These are phyloP conservation scores for Eurytemora carolleeae DNA, from an alignment of 1,140 invertebrate genomes.

Conservation along the genomic window DNA sequence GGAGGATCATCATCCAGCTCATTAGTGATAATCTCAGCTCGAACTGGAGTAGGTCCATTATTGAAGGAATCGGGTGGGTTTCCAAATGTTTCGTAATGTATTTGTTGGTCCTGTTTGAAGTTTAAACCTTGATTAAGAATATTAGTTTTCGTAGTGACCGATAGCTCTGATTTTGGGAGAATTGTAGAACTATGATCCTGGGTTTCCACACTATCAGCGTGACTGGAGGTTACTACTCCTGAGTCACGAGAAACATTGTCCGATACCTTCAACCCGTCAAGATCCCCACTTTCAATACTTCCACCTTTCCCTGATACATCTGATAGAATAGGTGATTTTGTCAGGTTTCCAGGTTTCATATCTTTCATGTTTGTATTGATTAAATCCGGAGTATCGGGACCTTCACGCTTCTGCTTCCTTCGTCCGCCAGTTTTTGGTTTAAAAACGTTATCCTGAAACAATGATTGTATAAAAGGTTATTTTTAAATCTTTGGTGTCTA, in stretches of 20 bases:
- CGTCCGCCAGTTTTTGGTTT: no score
- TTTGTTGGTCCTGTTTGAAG: conserved; percentile 18
- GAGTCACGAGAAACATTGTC: not conserved
- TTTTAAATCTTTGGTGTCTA: no score
- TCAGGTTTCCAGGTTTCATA: not conserved
- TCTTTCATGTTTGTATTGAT: not conserved
- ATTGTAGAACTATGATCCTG: not conserved
- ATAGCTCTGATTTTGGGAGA: not conserved
- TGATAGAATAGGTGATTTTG: no score
- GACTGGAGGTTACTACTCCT: not conserved
- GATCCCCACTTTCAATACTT: no score
- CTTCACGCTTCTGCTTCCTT: not conserved
- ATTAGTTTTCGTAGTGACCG: not conserved
- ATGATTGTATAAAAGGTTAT: no score
- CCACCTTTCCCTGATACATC: no score
- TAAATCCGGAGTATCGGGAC: not conserved
- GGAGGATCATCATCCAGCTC: conserved; percentile 28
- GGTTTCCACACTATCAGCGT: not conserved
- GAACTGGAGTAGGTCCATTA: not conserved
- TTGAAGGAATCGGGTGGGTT: conserved; percentile 16
- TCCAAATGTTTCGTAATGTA: conserved; percentile 13
- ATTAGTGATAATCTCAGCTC: conserved; percentile 1
- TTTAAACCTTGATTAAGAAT: conserved; percentile 15
- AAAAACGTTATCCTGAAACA: no score
- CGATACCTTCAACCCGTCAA: no score